Conservation (phyloP, 2,888 invertebrate genomes). For the Dasysyrphus albostriatus region DNA sequence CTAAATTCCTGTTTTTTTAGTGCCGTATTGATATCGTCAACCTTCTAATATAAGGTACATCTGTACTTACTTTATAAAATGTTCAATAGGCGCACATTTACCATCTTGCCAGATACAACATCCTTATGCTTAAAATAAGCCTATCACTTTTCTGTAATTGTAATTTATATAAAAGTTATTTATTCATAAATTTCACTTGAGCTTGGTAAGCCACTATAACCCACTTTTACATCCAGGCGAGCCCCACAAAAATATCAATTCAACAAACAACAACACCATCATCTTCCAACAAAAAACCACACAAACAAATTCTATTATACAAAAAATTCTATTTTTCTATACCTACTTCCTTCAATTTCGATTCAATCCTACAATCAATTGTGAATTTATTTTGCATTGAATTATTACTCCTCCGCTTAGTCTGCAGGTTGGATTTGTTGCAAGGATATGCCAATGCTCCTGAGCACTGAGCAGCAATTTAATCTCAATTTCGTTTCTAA, state of each 20-base stretch:
- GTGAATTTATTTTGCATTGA: constrained; percentile 67
- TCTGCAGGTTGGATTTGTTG: constrained; percentile 23
- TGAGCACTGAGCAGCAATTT: constrained; percentile 64
- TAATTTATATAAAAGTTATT: constrained; percentile 28
- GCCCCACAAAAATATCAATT: constrained; percentile 7
- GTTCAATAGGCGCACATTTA: constrained; percentile 14
- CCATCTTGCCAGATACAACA: background rate
- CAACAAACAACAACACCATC: constrained; percentile 17
- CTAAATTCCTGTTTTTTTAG: background rate
- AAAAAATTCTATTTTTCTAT: constrained; percentile 34
- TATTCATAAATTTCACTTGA: constrained; percentile 20
- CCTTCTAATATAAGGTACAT: background rate
- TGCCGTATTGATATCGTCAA: background rate
- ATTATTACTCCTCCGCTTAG: constrained; percentile 58
- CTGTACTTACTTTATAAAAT: background rate
- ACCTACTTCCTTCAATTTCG: constrained; percentile 31
- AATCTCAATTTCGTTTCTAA: constrained; percentile 72
- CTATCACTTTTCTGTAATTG: constrained; percentile 26
- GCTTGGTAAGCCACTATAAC: background rate
- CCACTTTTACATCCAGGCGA: background rate
- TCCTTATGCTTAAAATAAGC: constrained; percentile 2
- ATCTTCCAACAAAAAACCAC: background rate
- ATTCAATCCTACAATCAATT: constrained; percentile 58
- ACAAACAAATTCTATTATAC: constrained; percentile 47
- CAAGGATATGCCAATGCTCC: constrained; percentile 42